Conservation (phyloP, 2,888 invertebrate species). For the Eretmocerus hayati region DNA sequence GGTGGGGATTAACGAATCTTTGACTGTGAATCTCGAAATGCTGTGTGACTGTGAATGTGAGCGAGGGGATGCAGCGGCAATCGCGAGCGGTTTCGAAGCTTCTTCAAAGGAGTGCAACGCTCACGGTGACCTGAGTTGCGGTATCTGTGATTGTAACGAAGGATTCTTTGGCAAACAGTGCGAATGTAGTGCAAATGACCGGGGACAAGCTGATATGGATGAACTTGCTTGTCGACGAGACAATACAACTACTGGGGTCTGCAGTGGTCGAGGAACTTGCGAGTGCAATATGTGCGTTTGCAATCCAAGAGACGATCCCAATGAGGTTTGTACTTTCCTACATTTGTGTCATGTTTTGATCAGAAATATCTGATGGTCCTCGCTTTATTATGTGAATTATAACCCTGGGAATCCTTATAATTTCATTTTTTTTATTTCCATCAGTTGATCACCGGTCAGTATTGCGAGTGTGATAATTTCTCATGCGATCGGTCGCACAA, state of each 20-base stretch:
- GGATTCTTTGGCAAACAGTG: slow-evolving; percentile 79
- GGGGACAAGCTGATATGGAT: slow-evolving; percentile 24
- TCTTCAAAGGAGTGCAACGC: slow-evolving; percentile 64
- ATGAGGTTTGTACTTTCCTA: too few relatives aligned
- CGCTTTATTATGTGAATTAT: too few relatives aligned
- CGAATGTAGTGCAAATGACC: slow-evolving; percentile 59
- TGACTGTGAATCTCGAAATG: slow-evolving; percentile 83
- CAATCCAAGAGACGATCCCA: slow-evolving; percentile 46
- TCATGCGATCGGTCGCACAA: slow-evolving; percentile 84
- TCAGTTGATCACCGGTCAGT: slow-evolving; percentile 37
- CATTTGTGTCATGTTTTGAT: too few relatives aligned
- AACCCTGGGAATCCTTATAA: too few relatives aligned
- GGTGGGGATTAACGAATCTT: slow-evolving; percentile 82
- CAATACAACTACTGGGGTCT: slow-evolving; percentile 60
- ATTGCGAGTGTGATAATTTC: slow-evolving; percentile 94
- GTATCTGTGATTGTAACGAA: slow-evolving; percentile 79
- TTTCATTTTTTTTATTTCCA: slow-evolving; percentile 11
- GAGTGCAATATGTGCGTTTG: slow-evolving; percentile 78
- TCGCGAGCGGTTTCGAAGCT: slow-evolving; percentile 40
- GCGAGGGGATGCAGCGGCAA: slow-evolving; percentile 50
- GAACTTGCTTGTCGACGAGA: slow-evolving; percentile 59
- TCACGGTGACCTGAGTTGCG: slow-evolving; percentile 80
- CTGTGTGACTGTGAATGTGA: slow-evolving; percentile 95
- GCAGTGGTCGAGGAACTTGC: slow-evolving; percentile 73
- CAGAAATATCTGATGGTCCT: too few relatives aligned